Base-by-base conservation (phyloP, 2,113 vertebrate genomes). In the Tricholaema leucomelas region DNA sequence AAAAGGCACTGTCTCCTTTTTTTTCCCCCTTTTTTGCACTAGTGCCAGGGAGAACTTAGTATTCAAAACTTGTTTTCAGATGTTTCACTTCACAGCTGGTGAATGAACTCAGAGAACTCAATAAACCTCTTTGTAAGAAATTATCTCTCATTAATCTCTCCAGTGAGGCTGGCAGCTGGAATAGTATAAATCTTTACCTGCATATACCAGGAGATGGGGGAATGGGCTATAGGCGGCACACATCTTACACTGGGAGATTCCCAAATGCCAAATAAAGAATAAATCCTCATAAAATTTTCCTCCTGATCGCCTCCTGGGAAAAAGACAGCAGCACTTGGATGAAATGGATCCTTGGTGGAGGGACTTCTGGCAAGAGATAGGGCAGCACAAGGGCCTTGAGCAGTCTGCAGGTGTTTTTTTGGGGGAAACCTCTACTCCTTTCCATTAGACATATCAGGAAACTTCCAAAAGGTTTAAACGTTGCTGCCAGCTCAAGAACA, bases 71-170 rank as follows among this genome's bases (percentile, higher is more conserved):
- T 77, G 95, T 92, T 92, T 63, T 92, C 89, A 82, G 81, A 94
- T 92, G 91, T 93, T 96, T 94, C 87, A 83, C 90, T 95, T 95
- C 87, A 92, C 93, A 96, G 95, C 93, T 96, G 94, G 90, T 76
- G 85, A 91, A 94, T 93, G 87, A 87, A 91, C 81, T 91, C 25
- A 0, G 87, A 82, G 91, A 77, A 92, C 90, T 96, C 95, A 94
- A 95, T 95, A 95, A 94, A 94, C 75, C 87, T 82, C 94, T 94
- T 76, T 92, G 84, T 93, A 60, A 95, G 85, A 66, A 93, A 94
- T 94, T 94, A 82, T 89, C 87, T 95, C 81, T 89, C 93, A 91
- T 96, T 96, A 91, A 94, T 95, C 87, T 92, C 74, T 56, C 54
- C 6, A 42, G 69, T 85, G 60, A 87, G 75, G 64, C 85, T 96